Conservation (phyloP, 1,140 invertebrate species). For the Drosophila rufa region DNA sequence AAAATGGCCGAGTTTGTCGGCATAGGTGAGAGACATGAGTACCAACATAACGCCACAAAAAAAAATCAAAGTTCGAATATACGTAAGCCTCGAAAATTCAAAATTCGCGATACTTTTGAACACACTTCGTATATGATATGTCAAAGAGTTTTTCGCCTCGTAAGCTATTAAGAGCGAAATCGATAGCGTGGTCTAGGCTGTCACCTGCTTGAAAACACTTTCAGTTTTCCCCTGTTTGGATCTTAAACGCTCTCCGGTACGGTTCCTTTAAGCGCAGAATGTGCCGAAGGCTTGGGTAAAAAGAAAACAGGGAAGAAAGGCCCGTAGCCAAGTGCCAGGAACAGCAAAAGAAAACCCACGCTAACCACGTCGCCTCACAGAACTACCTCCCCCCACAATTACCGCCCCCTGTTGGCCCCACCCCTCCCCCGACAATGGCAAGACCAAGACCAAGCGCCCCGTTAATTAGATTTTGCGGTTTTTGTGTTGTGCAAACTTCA, state of each 20-base stretch:
- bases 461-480: conserved; percentile 83
- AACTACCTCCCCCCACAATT: conserved; percentile 33
- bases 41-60: no score
- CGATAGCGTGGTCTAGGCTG: conserved; percentile 24
- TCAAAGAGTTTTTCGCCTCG: not conserved
- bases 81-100: no score
- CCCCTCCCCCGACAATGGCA: conserved; percentile 48
- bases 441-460: conserved; percentile 73
- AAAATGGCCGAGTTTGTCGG: no score
- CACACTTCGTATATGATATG: not conserved
- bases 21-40: no score
- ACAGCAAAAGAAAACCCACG: conserved; percentile 63
- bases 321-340: conserved; percentile 61
- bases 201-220: conserved; percentile 59
- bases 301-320: conserved; percentile 32
- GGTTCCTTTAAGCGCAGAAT: not conserved
- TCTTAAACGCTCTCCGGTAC: conserved; percentile 34
- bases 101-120: not conserved
- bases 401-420: conserved; percentile 6
- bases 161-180: conserved; percentile 13
- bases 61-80: no score
- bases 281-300: conserved; percentile 8
- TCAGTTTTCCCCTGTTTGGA: conserved; percentile 53
- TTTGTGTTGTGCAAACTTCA: conserved; percentile 83
- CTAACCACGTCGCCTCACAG: conserved; percentile 58